Conservation (phyloP, 2,888 invertebrate genomes). For the Hydropsyche betteni region DNA sequence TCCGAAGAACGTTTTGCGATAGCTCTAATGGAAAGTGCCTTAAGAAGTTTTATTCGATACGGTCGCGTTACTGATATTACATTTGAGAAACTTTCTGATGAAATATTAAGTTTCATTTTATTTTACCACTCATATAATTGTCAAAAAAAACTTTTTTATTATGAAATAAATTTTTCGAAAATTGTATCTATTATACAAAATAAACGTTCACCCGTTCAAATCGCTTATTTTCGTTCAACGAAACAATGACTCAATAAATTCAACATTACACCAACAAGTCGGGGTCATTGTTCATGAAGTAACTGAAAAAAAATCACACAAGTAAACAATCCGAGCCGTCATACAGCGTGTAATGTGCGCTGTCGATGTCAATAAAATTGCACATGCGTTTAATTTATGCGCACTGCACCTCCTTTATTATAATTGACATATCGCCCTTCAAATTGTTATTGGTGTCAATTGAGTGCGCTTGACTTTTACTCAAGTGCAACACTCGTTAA, state of each 20-base stretch:
- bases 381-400: conserved; percentile 32
- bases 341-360: background rate
- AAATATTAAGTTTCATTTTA: no score
- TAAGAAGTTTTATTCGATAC: background rate
- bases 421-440: conserved; percentile 50
- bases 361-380: conserved; percentile 1
- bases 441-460: conserved; percentile 44
- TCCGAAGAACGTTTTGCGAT: background rate
- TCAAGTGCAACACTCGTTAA: conserved; percentile 42
- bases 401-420: conserved; percentile 41
- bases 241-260: conserved; percentile 21
- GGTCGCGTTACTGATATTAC: no score
- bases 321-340: background rate
- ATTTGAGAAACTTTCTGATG: no score
- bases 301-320: background rate
- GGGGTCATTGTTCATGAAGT: conserved; percentile 20
- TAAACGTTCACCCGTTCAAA: no score
- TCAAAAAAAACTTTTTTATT: no score
- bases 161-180: no score
- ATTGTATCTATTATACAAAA: no score
- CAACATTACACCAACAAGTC: background rate
- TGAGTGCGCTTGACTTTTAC: conserved; percentile 33
- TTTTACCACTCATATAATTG: no score
- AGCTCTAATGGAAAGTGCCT: conserved; percentile 7
- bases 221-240: no score